Percentiles rank a stretch among this genome's conserved stretches.
Conservation (phyloP, 1,140 invertebrate genomes). For the Hormaphis cornu region DNA sequence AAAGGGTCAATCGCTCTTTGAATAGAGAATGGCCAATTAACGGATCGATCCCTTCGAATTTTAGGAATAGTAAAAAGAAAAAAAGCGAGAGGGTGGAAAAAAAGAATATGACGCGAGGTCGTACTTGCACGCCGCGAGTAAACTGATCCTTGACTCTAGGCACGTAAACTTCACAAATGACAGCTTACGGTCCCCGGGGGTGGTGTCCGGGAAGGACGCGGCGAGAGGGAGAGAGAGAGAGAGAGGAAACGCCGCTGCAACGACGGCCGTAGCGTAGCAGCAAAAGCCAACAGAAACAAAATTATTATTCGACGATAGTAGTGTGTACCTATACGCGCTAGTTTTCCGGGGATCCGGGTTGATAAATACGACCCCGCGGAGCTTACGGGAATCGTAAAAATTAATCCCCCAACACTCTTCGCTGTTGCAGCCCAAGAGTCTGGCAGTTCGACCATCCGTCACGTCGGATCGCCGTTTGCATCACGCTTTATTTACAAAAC, state of each 20-base stretch:
- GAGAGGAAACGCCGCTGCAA: too few species aligned
- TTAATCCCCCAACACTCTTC: slow-evolving; percentile 13
- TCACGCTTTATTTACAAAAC: slow-evolving; percentile 26
- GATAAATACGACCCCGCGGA: slow-evolving; percentile 12
- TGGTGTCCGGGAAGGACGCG: too few species aligned
- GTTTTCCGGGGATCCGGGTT: neutral
- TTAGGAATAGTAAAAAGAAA: neutral
- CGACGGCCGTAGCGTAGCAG: neutral
- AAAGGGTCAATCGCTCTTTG: neutral
- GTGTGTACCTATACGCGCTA: too few species aligned
- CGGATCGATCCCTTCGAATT: neutral
- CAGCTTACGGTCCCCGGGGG: slow-evolving; percentile 26
- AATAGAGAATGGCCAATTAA: slow-evolving; percentile 6
- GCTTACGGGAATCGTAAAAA: slow-evolving; percentile 23
- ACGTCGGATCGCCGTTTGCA: slow-evolving; percentile 10
- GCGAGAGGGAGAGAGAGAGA: too few species aligned
- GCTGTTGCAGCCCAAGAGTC: neutral
- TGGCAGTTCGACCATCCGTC: neutral
- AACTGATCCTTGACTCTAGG: slow-evolving; percentile 27
- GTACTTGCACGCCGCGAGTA: slow-evolving; percentile 19
- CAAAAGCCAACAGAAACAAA: slow-evolving; percentile 28
- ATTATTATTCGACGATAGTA: slow-evolving; percentile 32
- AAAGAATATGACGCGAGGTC: slow-evolving; percentile 14
- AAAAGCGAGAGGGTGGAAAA: neutral
- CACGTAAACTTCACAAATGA: slow-evolving; percentile 32